Conservation (phyloP, 2,797 vertebrate genomes). For the Tinamus major region DNA sequence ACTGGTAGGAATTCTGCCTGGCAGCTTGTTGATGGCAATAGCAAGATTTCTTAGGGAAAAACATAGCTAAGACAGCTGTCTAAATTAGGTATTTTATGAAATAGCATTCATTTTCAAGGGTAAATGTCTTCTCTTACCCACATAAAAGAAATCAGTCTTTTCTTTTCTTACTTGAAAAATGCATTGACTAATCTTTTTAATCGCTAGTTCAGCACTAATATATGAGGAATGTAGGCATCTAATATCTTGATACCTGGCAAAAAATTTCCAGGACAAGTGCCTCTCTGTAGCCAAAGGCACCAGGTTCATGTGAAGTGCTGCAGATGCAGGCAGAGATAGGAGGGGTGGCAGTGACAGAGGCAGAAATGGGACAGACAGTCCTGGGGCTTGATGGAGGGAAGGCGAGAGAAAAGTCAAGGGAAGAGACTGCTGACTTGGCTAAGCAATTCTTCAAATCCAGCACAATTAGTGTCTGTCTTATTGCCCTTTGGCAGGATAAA, state of each 20-base stretch:
- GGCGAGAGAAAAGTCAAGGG: background rate
- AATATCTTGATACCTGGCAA: background rate
- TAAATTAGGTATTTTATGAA: background rate
- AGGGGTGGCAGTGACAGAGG: background rate
- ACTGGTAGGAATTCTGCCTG: background rate
- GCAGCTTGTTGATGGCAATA: background rate
- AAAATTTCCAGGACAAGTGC: background rate
- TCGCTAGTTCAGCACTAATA: background rate
- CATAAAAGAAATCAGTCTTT: background rate
- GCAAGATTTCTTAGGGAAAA: background rate
- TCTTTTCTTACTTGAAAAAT: background rate
- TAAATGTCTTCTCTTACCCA: background rate
- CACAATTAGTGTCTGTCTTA: background rate
- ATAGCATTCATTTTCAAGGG: background rate
- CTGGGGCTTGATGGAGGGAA: background rate
- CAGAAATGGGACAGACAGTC: fast-evolving
- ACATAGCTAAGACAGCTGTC: background rate
- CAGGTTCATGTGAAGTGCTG: fast-evolving
- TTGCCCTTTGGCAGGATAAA: background rate
- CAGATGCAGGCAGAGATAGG: fast-evolving
- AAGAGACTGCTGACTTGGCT: background rate
- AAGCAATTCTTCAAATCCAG: background rate
- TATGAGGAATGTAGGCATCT: fast-evolving
- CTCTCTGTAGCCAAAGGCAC: background rate
- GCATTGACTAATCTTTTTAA: background rate